Conservation (phyloP, 2,797 vertebrate species). For the Alfaro cultratus region DNA sequence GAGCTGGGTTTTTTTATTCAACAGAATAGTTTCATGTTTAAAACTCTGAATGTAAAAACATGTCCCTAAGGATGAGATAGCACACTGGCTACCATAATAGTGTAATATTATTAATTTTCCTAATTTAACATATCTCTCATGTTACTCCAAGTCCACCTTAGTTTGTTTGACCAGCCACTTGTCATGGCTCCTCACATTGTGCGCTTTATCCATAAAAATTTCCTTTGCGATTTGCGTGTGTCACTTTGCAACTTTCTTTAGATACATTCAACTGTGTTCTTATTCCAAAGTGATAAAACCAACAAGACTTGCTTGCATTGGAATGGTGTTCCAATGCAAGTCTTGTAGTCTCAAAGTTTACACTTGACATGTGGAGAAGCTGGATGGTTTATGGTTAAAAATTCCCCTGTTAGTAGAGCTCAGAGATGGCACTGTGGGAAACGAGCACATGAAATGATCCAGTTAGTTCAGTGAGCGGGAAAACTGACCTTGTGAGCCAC, state of each 20-base stretch:
- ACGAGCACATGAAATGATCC: background rate
- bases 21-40: background rate
- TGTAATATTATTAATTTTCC: background rate
- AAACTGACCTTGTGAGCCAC: background rate
- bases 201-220: background rate
- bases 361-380: background rate
- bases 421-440: background rate
- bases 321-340: background rate
- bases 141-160: background rate
- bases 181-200: background rate
- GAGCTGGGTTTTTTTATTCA: background rate
- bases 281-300: background rate
- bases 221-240: background rate
- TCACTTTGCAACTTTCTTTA: background rate
- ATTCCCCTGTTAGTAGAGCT: background rate
- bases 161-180: background rate
- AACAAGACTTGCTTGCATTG: background rate
- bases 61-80: background rate
- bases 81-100: background rate
- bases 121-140: background rate
- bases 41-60: background rate
- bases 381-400: background rate
- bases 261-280: background rate
- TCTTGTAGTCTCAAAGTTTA: background rate
- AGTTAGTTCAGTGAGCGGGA: background rate